Evolutionary conservation across 2,113 vertebrate genomes (phyloP).

Genomic region (Gallinago media): DNA sequence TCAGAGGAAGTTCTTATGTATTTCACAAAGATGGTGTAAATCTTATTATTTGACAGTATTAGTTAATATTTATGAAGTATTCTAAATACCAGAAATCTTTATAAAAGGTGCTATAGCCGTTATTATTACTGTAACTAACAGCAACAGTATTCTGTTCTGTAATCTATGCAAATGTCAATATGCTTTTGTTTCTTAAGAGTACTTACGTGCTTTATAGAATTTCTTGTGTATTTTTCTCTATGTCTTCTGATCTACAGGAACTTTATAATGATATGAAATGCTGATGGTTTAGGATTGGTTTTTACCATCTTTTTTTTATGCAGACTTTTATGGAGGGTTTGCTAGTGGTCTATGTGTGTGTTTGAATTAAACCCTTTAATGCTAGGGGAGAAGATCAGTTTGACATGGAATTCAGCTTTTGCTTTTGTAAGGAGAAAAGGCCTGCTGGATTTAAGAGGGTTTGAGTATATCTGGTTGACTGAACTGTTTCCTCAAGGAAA

Average conservation of each 20-base stretch:
- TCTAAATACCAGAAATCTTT: background rate
- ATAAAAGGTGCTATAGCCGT: background rate
- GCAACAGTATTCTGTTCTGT: background rate
- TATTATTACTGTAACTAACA: background rate
- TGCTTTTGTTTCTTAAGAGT: constrained; percentile 13
- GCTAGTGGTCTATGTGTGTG: background rate
- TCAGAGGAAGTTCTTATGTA: background rate
- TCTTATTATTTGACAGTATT: background rate
- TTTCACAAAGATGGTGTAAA: background rate
- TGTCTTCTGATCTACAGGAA: background rate
- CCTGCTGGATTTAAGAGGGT: constrained; percentile 43
- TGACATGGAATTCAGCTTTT: constrained; percentile 48
- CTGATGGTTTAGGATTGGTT: background rate
- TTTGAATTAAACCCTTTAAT: constrained; percentile 15
- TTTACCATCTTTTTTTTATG: background rate
- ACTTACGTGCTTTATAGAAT: background rate
- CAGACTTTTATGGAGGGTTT: background rate
- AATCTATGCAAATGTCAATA: background rate
- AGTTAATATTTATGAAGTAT: background rate
- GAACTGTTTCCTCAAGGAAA: constrained; percentile 80
- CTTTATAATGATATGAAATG: background rate
- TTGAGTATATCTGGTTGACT: constrained; percentile 57
- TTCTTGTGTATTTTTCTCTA: background rate
- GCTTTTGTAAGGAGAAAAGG: constrained; percentile 25
- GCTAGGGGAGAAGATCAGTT: constrained; percentile 23